Conservation (phyloP, 2,113 vertebrate genomes). For the Phainopepla nitens region DNA sequence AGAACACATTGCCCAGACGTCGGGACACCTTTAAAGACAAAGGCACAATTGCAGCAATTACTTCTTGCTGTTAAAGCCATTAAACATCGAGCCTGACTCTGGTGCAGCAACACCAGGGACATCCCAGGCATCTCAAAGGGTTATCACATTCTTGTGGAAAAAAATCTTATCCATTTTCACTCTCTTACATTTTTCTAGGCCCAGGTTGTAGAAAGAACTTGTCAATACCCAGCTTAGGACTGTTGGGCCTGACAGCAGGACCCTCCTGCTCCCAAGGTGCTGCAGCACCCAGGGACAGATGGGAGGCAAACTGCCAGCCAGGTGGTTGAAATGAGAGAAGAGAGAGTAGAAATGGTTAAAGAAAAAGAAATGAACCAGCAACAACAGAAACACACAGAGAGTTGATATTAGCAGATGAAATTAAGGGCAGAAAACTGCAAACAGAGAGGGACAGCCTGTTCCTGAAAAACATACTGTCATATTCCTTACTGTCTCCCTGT, state of each 20-base stretch:
- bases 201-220: not conserved
- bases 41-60: slow-evolving; percentile 17
- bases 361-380: not conserved
- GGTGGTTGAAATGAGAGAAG: not conserved
- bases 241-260: not conserved
- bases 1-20: slow-evolving; percentile 80
- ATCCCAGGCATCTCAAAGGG: not conserved
- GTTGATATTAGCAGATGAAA: not conserved
- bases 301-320: not conserved
- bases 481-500: not conserved
- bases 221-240: not conserved
- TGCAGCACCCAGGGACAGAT: not conserved
- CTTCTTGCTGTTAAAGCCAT: not conserved
- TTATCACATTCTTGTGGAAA: not conserved
- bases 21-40: slow-evolving; percentile 82
- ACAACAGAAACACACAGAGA: not conserved
- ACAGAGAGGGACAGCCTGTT: not conserved
- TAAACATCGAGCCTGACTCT: not conserved
- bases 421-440: not conserved
- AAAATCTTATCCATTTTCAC: not conserved
- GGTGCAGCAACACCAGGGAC: not conserved
- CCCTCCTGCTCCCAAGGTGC: not conserved
- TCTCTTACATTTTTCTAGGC: not conserved
- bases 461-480: rapidly evolving
- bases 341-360: not conserved